Evolutionary conservation across 1,140 invertebrate species (phyloP).

Genomic region (Zeugodacus cucurbitae): DNA sequence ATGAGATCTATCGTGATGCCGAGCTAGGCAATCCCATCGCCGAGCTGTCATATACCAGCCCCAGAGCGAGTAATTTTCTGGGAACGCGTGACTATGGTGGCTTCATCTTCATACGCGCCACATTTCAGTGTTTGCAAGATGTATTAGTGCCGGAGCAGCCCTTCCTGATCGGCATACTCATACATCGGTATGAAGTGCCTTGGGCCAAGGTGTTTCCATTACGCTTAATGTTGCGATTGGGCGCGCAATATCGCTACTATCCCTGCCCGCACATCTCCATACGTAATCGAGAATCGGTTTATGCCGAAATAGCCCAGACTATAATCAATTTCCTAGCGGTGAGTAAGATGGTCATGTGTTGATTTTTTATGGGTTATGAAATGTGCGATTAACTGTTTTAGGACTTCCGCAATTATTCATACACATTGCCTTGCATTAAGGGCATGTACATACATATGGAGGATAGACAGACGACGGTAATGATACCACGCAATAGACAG

Average conservation of each 20-base stretch:
- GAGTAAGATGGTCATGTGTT: slow-evolving; percentile 27
- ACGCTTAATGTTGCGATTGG: slow-evolving; percentile 76
- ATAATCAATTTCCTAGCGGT: slow-evolving; percentile 88
- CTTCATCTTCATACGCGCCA: slow-evolving; percentile 84
- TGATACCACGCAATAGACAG: slow-evolving; percentile 84
- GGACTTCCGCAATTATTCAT: slow-evolving; percentile 89
- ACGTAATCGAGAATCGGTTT: slow-evolving; percentile 82
- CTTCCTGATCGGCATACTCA: slow-evolving; percentile 82
- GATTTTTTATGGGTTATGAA: background rate
- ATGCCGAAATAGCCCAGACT: slow-evolving; percentile 89
- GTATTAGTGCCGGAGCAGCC: slow-evolving; percentile 80
- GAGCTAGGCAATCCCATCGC: slow-evolving; percentile 77
- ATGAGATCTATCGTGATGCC: slow-evolving; percentile 81
- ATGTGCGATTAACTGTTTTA: slow-evolving; percentile 43
- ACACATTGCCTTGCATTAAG: slow-evolving; percentile 81
- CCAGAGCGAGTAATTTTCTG: slow-evolving; percentile 74
- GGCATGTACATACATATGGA: slow-evolving; percentile 88
- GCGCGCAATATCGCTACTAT: slow-evolving; percentile 89
- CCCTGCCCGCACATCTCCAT: slow-evolving; percentile 88
- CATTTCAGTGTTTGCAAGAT: slow-evolving; percentile 86
- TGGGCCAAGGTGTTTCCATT: slow-evolving; percentile 84
- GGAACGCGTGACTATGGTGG: slow-evolving; percentile 86
- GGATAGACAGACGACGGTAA: slow-evolving; percentile 82
- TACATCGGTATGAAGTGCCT: slow-evolving; percentile 88
- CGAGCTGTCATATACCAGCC: slow-evolving; percentile 78